Conservation (phyloP, 2,888 invertebrate species). For the Gymnosoma rotundatum region DNA sequence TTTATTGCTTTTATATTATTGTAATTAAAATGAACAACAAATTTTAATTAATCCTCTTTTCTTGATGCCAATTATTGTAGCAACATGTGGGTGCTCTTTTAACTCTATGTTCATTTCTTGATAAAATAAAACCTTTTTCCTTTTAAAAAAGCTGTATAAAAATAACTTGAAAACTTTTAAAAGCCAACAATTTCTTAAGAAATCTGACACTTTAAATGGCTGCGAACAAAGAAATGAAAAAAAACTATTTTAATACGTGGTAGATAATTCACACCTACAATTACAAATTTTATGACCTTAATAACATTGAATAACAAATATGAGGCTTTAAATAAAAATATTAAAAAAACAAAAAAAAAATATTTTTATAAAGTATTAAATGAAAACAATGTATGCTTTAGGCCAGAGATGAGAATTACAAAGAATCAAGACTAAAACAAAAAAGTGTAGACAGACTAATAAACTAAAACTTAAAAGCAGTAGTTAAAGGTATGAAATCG, state of each 20-base stretch:
- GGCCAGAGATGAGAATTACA: slow-evolving; percentile 27
- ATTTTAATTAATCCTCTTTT: slow-evolving; percentile 68
- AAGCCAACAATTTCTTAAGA: slow-evolving; percentile 52
- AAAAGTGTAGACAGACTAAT: slow-evolving; percentile 22
- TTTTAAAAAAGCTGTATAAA: slow-evolving; percentile 20
- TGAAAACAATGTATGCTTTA: slow-evolving; percentile 40
- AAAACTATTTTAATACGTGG: slow-evolving; percentile 34
- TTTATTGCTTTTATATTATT: slow-evolving; percentile 29
- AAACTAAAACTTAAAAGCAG: slow-evolving; percentile 41
- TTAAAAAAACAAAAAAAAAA: slow-evolving; percentile 22
- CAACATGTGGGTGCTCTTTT: slow-evolving; percentile 65
- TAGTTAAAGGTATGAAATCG: slow-evolving; percentile 13
- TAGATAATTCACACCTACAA: slow-evolving; percentile 70
- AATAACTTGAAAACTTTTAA: slow-evolving; percentile 37
- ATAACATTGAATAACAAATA: slow-evolving; percentile 69
- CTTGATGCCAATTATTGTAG: slow-evolving; percentile 60
- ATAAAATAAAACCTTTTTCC: slow-evolving; percentile 36
- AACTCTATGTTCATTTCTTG: not conserved
- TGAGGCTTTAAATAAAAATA: slow-evolving; percentile 51
- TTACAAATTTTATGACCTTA: slow-evolving; percentile 70
- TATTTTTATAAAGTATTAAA: slow-evolving; percentile 39
- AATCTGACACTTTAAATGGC: slow-evolving; percentile 64
- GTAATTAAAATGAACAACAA: slow-evolving; percentile 26
- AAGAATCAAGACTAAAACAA: slow-evolving; percentile 1
- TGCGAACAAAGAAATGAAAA: slow-evolving; percentile 7